These are phyloP conservation scores for Peromyscus maniculatus DNA, from an alignment of 2,113 vertebrate species.

Conservation along the genomic window DNA sequence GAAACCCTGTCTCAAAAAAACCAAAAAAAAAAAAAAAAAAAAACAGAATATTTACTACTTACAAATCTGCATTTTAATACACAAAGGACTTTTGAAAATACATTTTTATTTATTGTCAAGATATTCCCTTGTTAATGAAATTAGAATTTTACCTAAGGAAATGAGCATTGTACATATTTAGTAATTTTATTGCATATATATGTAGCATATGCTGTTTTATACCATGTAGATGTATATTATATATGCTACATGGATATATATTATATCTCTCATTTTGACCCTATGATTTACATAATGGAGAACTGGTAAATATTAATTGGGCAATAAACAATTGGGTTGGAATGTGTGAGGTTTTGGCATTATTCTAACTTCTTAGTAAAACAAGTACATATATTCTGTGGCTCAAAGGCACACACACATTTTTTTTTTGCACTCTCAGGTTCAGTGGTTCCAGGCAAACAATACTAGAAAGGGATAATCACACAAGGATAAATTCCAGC, in stretches of 20 bases:
- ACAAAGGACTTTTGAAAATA: not conserved
- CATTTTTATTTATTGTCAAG: not conserved
- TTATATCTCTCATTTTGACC: not conserved
- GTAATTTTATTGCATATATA: not conserved
- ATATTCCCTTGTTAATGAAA: not conserved
- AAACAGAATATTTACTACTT: not conserved
- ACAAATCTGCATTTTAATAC: not conserved
- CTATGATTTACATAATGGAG: not conserved
- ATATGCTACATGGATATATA: not conserved
- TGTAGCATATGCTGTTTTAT: not conserved
- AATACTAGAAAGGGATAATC: not conserved
- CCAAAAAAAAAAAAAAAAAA: too few species aligned
- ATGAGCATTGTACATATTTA: conserved; percentile 16
- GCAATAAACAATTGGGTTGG: not conserved
- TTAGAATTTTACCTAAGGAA: conserved; percentile 3
- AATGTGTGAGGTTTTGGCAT: not conserved
- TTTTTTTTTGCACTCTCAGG: not conserved
- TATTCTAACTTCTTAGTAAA: not conserved
- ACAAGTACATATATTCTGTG: not conserved
- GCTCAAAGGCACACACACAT: not conserved
- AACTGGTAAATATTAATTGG: not conserved
- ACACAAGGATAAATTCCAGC: not conserved
- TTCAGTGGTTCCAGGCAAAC: not conserved
- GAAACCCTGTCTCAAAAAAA: too few species aligned
- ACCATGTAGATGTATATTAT: not conserved